phyloP scores from a whole-genome alignment of 2,797 vertebrate species.

The Malurus splendens region DNA sequence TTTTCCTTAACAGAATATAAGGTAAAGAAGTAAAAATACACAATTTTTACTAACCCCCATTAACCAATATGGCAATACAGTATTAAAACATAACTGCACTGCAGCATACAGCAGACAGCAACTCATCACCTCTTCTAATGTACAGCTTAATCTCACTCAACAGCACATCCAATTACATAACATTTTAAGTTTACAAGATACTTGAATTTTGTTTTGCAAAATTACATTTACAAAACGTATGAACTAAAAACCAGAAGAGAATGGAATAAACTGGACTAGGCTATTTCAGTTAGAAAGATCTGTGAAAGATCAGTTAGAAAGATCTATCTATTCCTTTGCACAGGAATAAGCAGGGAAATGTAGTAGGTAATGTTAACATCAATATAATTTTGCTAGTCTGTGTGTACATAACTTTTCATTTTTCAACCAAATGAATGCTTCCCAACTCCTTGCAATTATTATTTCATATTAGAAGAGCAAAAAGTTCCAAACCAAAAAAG shows the following conservation, averaged over 20 bases:
- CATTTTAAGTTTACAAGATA: background rate
- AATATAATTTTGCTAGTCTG: background rate
- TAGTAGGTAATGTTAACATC: fast-evolving
- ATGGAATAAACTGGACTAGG: background rate
- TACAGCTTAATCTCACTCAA: background rate
- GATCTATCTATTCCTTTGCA: background rate
- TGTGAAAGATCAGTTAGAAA: background rate
- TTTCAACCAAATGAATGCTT: background rate
- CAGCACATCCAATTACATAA: background rate
- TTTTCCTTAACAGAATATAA: background rate
- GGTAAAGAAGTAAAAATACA: background rate
- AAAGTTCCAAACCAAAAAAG: background rate
- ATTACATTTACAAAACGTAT: background rate
- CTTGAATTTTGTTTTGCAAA: background rate
- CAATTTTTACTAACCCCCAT: background rate
- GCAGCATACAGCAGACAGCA: background rate
- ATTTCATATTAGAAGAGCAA: background rate
- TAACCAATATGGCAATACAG: background rate
- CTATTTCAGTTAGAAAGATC: background rate
- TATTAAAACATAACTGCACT: background rate
- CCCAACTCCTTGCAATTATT: background rate
- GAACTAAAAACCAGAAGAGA: background rate
- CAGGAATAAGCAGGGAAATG: background rate
- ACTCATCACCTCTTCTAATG: background rate
- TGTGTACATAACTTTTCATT: background rate